Evolutionary conservation across 2,113 vertebrate species (phyloP), one percentile per base, ranked within the genome.

Genomic region (Toxotes chatareus): DNA sequence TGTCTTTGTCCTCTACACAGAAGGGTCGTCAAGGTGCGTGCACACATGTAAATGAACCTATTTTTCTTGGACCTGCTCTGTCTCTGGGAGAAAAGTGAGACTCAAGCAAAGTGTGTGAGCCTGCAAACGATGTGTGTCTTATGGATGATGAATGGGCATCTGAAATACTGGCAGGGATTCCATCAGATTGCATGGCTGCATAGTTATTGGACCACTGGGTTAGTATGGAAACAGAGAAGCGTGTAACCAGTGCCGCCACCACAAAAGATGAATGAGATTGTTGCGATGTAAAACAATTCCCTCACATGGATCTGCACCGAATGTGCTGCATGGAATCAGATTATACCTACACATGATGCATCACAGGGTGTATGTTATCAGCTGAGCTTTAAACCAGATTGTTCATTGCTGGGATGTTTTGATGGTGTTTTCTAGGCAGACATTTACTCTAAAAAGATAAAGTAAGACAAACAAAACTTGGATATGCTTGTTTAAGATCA

Each of bases 141-240:
- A 70, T 76, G 56, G 78, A 75, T 88, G 82, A 88, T 88, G 73
- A 83, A 91, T 86, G 78, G 69, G 51, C 74, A 63, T 68, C 44
- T 73, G 38, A 79, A 51, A 57, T 56, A n/a, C 56, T 79, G 64
- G 79, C 61, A 31, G 11, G 16, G 23, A 44, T 65, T 56, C 72
- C 27, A 87, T 77, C 79, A 83, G 79, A 84, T 80, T 77, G 55
- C 49, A 69, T 3, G 46, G 68, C 53, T 65, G 57, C 59, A 81
- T 42, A 66, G 60, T 76, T 73, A 79, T 73, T 57, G 56, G 42
- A 75, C 53, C 61, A 32, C 2, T 72, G 38, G 42, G 34, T 42
- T 55, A 38, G 74, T 61, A 40, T 82, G 60, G 44, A 65, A 80
- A 73, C 60, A 72, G 56, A 62, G 19, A 65, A 23, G 27, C 57